A percentile compares a stretch with the other conserved stretches of the same genome.
Conservation (phyloP, 2,113 vertebrate genomes). For the Corythaixoides concolor region DNA sequence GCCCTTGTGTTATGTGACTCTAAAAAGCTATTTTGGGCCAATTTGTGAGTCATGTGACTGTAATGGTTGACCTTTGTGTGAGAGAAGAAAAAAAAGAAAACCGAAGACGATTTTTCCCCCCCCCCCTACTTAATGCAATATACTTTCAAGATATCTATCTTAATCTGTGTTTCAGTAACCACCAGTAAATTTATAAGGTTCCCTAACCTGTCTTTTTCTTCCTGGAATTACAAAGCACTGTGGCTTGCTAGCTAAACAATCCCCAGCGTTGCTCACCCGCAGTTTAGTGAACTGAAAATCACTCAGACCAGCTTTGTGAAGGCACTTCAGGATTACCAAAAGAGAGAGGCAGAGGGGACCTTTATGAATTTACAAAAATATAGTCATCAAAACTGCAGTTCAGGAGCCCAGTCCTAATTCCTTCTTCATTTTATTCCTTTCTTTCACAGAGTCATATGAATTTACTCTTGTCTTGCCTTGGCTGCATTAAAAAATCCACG, state of each 20-base stretch:
- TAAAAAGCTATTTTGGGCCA: neutral
- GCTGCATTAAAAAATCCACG: neutral
- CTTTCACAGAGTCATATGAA: neutral
- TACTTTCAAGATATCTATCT: neutral
- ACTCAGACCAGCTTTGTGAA: neutral
- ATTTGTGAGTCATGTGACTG: neutral
- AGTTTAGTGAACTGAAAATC: neutral
- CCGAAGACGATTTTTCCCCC: neutral
- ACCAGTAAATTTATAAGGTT: neutral
- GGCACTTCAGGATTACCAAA: neutral
- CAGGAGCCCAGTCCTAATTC: neutral
- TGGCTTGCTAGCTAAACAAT: neutral
- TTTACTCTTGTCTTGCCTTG: neutral
- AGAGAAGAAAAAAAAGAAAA: neutral
- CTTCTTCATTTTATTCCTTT: neutral
- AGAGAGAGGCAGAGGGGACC: neutral
- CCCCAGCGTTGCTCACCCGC: neutral
- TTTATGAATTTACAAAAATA: neutral
- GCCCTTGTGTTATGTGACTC: neutral
- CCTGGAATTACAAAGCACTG: neutral
- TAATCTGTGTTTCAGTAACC: neutral
- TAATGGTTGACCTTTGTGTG: neutral
- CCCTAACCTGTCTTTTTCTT: neutral
- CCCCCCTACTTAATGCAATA: neutral
- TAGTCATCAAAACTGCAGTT: neutral